Evolutionary conservation across 2,113 vertebrate genomes (phyloP), one percentile per base, ranked within the genome.

Genomic region (Rhinolophus ferrumequinum): DNA sequence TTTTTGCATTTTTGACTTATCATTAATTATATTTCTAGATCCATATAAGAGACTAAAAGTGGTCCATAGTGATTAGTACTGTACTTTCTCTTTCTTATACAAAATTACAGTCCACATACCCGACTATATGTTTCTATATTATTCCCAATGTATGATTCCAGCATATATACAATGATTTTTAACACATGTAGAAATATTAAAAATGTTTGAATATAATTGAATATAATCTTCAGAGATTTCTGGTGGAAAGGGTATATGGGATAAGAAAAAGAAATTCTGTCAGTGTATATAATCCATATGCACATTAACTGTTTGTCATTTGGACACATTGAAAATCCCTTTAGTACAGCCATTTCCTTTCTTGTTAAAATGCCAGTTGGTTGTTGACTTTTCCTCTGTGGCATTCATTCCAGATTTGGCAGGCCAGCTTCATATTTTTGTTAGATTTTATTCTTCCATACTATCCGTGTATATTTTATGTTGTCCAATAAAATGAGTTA

Each of bases 401-500:
- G 58, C n/a, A 8, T 72, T 44, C 41, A 22, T 67, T 54, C 28
- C 26, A 44, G 52, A 64, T 28, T 47, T 85, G 97, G 88, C 90
- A 83, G 77, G 41, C 52, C 62, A 33, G 69, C 81, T 72, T 84
- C 92, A 7, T 28, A 52, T 66, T 97, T 92, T 75, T 33, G 67
- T 50, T 86, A 70, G 30, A 77, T 87, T 89, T 84, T 72, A 12
- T 89, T 62, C 52, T 77, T 87, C 44, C 30, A 8, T 88, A 77
- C 85, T 80, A 79, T 50, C 47, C 84, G 96, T 96, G 77, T 62
- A 97, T 97, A 95, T 97, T 98, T 97, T 94, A 97, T 95, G 60
- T 81, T 62, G 76, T 24, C 44, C 58, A 97, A 88, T 90, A 95
- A 97, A 97, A 95, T 66, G 28, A 14, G 67, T 82, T 82, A 56